These are phyloP conservation scores for Phasianus colchicus DNA, from an alignment of 2,113 vertebrate species.

Conservation along the genomic window DNA sequence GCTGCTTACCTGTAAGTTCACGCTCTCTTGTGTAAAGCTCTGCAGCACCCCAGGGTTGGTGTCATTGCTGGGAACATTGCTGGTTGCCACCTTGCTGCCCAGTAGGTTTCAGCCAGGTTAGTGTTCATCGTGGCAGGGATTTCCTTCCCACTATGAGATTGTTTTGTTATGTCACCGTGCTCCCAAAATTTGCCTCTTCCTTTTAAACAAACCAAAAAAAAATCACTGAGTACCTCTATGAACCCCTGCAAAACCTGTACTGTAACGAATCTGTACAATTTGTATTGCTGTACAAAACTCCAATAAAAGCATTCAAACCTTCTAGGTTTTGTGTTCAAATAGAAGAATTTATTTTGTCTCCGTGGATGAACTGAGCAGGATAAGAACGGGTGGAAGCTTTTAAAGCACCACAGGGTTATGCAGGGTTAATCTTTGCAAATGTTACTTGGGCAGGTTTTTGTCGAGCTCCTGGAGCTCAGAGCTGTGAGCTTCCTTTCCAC, in stretches of 20 bases:
- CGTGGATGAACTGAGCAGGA: not conserved
- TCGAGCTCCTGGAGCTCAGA: not conserved
- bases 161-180: conserved; percentile 16
- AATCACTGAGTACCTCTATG: conserved; percentile 54
- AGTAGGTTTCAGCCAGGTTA: conserved; percentile 19
- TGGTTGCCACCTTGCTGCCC: not conserved
- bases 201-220: conserved; percentile 58
- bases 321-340: not conserved
- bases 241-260: conserved; percentile 48
- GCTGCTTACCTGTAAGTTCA: not conserved
- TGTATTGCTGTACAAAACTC: conserved; percentile 52
- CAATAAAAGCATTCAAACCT: conserved; percentile 46
- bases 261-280: conserved; percentile 50
- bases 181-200: conserved; percentile 40
- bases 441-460: not conserved
- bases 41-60: conserved; percentile 3
- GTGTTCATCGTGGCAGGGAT: not conserved
- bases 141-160: not conserved
- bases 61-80: not conserved
- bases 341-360: not conserved
- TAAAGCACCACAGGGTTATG: fast-evolving
- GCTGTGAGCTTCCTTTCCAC: conserved; percentile 7
- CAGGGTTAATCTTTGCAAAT: not conserved
- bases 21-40: not conserved
- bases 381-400: not conserved